Percentiles rank a stretch among this genome's conserved stretches.
Evolutionary conservation across 1,140 invertebrate species (phyloP).

Genomic region (Conus betulinus): DNA sequence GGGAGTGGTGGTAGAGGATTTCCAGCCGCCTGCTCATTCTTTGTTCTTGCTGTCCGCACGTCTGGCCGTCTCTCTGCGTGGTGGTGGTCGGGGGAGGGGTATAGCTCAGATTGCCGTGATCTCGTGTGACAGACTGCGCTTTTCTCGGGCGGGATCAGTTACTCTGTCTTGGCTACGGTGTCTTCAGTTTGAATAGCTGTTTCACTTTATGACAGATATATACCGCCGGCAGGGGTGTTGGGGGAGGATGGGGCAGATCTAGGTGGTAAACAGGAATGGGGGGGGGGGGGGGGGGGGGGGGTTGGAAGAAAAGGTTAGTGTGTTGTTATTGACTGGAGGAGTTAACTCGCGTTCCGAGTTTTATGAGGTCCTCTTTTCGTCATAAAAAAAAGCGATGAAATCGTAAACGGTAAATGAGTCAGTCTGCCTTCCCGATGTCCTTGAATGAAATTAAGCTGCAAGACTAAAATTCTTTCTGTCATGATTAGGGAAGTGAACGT

Average conservation of each 20-base stretch:
- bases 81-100: neutral
- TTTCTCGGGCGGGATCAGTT: no score
- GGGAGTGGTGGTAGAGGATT: neutral
- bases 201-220: neutral
- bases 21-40: neutral
- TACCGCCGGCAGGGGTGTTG: neutral
- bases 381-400: no score
- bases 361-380: no score
- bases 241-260: neutral
- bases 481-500: no score
- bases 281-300: neutral
- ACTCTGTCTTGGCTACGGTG: no score
- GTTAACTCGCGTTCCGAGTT: no score
- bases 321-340: no score
- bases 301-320: neutral
- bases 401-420: no score
- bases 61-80: neutral
- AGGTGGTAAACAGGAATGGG: neutral
- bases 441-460: no score
- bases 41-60: neutral
- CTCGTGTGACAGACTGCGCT: neutral
- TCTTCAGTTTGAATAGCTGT: neutral
- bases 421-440: no score
- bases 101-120: neutral
- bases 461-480: no score